Base-by-base conservation (phyloP, 2,113 vertebrate species). In the Chloroceryle aenea region DNA sequence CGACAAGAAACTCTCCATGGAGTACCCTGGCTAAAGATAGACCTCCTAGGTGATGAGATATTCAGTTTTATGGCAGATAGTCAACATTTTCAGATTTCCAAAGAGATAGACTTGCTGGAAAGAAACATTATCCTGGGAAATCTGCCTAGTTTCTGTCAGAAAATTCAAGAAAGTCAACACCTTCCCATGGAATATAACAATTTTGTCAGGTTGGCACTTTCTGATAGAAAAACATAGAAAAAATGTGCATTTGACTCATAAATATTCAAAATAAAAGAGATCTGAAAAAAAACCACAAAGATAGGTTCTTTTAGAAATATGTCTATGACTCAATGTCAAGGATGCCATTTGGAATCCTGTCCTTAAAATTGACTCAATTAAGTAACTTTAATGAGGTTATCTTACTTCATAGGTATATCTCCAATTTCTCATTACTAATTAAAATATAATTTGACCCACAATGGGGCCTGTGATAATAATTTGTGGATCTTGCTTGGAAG, bases 121-220 rank as follows among this genome's bases (percentile, higher is more conserved):
- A 71, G 26, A 84, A 88, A 81, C 22, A 2, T 69, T 55, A 21
- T 55, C 38, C 38, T 90, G 80, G 83, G 91, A 96, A 86, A 74
- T 89, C 19, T 92, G 89, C 91, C 89, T 71, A 19, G 9, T 78
- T 93, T 78, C 92, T 94, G 88, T 83, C 59, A 93, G 25, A 83
- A 62, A 11, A 88, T 76, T 67, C 19, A 81, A 84, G 45, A 67
- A 93, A 93, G 86, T 88, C 76, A 67, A 61, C 76, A 74, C 25
- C 25, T 84, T 93, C 73, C 29, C 63, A 71, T 22, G 84, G 67
- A 92, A 89, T 62, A 48, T 68, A 67, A 72, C 36, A 21, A 73
- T 95, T 96, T 84, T 79, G 29, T 91, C 25, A 80, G 80, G 22
- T 19, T 80, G 61, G n/a, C 16, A 48, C 9, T 69, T 91, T 75